A percentile compares a stretch with the other conserved stretches of the same genome.
These are phyloP conservation scores for Drosophila testacea DNA, from an alignment of 2,888 invertebrate genomes.

Conservation along the genomic window DNA sequence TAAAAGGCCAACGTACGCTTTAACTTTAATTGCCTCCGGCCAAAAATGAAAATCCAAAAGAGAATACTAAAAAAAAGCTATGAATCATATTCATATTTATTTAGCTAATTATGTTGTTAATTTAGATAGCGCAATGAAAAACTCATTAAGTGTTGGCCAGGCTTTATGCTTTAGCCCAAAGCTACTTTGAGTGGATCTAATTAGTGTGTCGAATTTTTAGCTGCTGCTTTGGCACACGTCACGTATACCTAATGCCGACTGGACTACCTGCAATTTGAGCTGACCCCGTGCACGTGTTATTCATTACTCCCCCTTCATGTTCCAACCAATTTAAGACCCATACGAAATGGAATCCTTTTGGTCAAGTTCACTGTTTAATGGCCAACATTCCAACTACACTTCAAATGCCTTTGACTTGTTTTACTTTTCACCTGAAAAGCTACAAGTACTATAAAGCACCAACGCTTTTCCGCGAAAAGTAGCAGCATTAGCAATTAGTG, in stretches of 20 bases:
- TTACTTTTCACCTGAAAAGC: conserved; percentile 4
- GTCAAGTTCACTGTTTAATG: not conserved
- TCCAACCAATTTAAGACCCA: conserved; percentile 2
- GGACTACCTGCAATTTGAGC: conserved; percentile 9
- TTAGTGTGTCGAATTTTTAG: conserved; percentile 40
- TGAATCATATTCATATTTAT: conserved; percentile 32
- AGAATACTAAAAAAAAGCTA: not conserved
- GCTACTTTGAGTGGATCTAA: conserved; percentile 25
- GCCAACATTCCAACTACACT: not conserved
- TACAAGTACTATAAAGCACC: not conserved
- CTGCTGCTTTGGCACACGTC: conserved; percentile 24
- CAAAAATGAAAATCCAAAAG: not conserved
- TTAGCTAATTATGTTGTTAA: conserved; percentile 29
- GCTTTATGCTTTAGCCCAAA: conserved; percentile 2
- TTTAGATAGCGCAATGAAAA: conserved; percentile 40
- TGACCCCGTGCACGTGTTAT: conserved; percentile 10
- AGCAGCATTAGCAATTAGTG: not conserved
- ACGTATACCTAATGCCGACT: conserved; percentile 50
- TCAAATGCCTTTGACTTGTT: not conserved
- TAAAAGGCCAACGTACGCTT: conserved; percentile 6
- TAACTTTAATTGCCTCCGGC: conserved; percentile 5
- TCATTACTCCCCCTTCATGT: not conserved
- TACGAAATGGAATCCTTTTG: not conserved
- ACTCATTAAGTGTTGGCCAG: conserved; percentile 30
- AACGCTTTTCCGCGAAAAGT: conserved; percentile 8